Conservation (phyloP, 2,888 invertebrate genomes). For the Strigamia crassipes region DNA sequence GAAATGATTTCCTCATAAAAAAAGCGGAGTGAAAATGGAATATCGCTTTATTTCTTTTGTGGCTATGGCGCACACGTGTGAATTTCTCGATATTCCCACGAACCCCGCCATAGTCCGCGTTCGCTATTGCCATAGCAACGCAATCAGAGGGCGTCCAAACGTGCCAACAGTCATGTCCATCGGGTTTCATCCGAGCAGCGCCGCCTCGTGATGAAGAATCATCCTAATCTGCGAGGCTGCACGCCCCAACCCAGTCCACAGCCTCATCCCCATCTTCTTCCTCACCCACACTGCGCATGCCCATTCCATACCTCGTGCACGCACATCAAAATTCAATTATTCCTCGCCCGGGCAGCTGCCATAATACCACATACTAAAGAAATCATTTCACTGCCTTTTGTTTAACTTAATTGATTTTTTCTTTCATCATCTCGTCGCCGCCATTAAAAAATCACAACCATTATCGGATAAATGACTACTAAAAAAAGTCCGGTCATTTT, state of each 20-base stretch:
- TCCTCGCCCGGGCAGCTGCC: slow-evolving; percentile 22
- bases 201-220: slow-evolving; percentile 22
- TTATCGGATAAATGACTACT: neutral
- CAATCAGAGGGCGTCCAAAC: slow-evolving; percentile 30
- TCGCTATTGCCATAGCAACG: slow-evolving; percentile 2
- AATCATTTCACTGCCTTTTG: slow-evolving; percentile 24
- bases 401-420: slow-evolving; percentile 10
- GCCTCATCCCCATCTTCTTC: neutral
- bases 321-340: slow-evolving; percentile 29
- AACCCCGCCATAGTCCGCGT: neutral
- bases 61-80: neutral
- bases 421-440: neutral
- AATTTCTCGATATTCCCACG: slow-evolving; percentile 25
- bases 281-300: slow-evolving; percentile 1
- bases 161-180: slow-evolving; percentile 30
- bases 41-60: neutral
- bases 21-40: neutral
- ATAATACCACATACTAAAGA: slow-evolving; percentile 7
- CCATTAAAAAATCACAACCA: slow-evolving; percentile 8
- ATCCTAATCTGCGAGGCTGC: slow-evolving; percentile 30
- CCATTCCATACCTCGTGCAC: neutral
- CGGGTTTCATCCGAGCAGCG: slow-evolving; percentile 30
- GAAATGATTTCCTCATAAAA: neutral
- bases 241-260: neutral
- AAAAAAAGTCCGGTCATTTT: slow-evolving; percentile 17